Evolutionary conservation across 2,888 invertebrate genomes (phyloP).

Genomic region (Saturnia pavonia): DNA sequence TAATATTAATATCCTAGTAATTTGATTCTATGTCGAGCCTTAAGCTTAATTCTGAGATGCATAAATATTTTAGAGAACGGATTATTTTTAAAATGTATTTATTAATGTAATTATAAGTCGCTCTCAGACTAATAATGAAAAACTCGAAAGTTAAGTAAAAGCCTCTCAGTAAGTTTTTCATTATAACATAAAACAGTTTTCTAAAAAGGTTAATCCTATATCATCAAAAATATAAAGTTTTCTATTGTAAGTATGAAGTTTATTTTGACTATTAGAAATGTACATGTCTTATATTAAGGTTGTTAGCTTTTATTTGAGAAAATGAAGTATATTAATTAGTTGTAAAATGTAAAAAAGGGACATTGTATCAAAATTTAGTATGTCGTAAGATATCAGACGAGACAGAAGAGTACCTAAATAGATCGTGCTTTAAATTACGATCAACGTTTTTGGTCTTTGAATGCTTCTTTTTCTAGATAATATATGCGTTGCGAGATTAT

Average conservation of each 20-base stretch:
- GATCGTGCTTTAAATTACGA: too few relatives aligned
- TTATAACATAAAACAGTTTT: background rate
- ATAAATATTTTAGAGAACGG: background rate
- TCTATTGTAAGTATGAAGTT: background rate
- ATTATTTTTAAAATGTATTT: background rate
- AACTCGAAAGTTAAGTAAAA: background rate
- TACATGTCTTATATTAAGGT: background rate
- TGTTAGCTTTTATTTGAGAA: background rate
- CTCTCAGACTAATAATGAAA: background rate
- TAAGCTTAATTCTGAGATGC: background rate
- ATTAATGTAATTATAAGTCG: constrained; percentile 6
- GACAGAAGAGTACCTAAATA: too few relatives aligned
- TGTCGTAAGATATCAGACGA: too few relatives aligned
- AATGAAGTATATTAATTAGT: background rate
- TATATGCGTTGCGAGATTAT: too few relatives aligned
- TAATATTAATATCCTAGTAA: background rate
- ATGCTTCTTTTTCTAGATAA: too few relatives aligned
- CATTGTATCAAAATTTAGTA: too few relatives aligned
- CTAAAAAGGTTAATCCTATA: background rate
- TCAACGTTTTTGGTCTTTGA: too few relatives aligned
- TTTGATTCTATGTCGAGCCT: background rate
- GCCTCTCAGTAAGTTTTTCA: background rate
- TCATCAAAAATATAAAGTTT: background rate
- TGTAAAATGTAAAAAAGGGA: too few relatives aligned
- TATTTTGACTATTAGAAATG: background rate